Evolutionary conservation across 2,113 vertebrate species (phyloP).

Genomic region (Petrocephalus zakoni): DNA sequence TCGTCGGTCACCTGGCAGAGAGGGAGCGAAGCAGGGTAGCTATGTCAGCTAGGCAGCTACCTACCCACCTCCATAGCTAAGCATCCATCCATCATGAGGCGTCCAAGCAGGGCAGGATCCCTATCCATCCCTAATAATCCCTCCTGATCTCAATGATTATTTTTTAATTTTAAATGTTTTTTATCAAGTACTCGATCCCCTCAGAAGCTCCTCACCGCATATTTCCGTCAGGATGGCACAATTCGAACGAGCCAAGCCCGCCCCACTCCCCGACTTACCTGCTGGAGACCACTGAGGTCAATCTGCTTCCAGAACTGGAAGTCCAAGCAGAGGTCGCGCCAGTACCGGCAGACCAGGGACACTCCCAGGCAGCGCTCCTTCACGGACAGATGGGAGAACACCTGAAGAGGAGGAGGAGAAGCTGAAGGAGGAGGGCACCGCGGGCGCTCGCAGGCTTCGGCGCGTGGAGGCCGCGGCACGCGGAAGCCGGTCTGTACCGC

Average conservation of each 20-base stretch:
- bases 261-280: constrained; percentile 66
- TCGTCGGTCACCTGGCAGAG: constrained; percentile 81
- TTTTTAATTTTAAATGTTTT: background rate
- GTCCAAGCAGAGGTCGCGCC: constrained; percentile 95
- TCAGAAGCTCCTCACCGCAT: background rate
- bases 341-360: constrained; percentile 96
- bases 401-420: constrained; percentile 56
- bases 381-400: constrained; percentile 91
- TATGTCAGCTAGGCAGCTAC: background rate
- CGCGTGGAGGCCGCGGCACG: too few species aligned
- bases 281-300: constrained; percentile 92
- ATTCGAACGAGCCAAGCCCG: background rate
- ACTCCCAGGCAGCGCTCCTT: constrained; percentile 90
- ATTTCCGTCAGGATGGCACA: background rate
- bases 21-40: background rate
- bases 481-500: background rate
- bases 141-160: background rate
- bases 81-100: background rate
- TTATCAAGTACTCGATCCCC: background rate
- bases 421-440: background rate
- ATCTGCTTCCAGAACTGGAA: constrained; percentile 99
- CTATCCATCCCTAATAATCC: too few species aligned
- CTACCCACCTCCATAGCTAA: background rate
- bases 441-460: too few species aligned
- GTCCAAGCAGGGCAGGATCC: too few species aligned